These are phyloP conservation scores for Tetranychus cinnabarinus DNA, from an alignment of 1,140 invertebrate genomes.

Conservation along the genomic window DNA sequence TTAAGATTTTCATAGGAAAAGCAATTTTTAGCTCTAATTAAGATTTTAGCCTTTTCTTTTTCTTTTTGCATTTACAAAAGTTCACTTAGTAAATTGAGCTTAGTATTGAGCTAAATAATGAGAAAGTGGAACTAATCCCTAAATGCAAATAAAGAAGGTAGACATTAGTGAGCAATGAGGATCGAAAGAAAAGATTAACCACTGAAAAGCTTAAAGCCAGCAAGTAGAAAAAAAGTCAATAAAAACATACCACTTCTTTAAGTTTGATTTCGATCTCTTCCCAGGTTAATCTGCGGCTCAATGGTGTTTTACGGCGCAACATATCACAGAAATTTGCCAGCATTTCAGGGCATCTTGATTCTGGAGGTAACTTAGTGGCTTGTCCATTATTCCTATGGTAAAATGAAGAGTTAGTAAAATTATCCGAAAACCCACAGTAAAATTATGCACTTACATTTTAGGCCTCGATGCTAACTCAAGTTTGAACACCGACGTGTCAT, in stretches of 20 bases:
- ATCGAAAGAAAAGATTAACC: too few relatives aligned
- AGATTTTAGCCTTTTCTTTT: too few relatives aligned
- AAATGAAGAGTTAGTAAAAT: background rate
- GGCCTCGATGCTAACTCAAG: slow-evolving; percentile 41
- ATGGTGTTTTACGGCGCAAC: slow-evolving; percentile 78
- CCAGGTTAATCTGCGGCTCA: slow-evolving; percentile 85
- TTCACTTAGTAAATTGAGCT: too few relatives aligned
- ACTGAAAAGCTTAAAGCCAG: too few relatives aligned
- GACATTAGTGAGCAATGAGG: too few relatives aligned
- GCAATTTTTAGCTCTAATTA: too few relatives aligned
- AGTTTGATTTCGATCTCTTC: slow-evolving; percentile 90
- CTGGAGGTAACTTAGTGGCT: slow-evolving; percentile 19
- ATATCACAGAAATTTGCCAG: slow-evolving; percentile 99
- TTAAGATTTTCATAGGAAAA: too few relatives aligned
- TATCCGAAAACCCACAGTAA: background rate
- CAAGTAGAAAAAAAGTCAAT: too few relatives aligned
- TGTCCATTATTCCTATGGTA: background rate
- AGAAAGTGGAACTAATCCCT: background rate
- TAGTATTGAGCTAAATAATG: too few relatives aligned
- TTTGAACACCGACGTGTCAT: slow-evolving; percentile 90
- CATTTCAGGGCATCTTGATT: slow-evolving; percentile 95
- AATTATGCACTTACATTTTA: slow-evolving; percentile 24
- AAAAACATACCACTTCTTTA: slow-evolving; percentile 45
- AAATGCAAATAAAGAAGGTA: too few relatives aligned
- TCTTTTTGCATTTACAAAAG: too few relatives aligned